Conservation (phyloP, 2,113 vertebrate species). For the Psephotus haematonotus region DNA sequence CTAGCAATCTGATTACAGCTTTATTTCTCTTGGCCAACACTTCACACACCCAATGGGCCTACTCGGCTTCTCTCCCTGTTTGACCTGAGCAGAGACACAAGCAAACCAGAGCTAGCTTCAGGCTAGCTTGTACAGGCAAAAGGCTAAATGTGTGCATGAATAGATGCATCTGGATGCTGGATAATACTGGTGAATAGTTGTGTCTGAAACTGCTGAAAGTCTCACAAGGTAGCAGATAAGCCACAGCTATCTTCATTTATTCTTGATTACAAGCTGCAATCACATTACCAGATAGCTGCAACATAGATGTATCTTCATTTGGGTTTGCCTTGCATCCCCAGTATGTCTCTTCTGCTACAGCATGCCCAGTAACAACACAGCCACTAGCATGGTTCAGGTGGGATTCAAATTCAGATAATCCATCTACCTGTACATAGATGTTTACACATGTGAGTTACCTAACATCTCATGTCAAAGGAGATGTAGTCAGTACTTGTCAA, state of each 20-base stretch:
- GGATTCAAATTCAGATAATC: background rate
- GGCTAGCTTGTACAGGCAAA: background rate
- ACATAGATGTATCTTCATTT: background rate
- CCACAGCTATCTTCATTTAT: background rate
- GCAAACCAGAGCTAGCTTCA: background rate
- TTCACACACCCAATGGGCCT: background rate
- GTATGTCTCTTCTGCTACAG: background rate
- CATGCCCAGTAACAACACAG: background rate
- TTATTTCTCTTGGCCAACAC: background rate
- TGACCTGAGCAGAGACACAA: background rate
- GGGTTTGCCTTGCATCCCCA: background rate
- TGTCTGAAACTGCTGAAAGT: background rate
- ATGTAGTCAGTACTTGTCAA: background rate
- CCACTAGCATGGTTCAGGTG: background rate
- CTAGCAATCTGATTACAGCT: background rate
- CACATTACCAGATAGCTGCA: background rate
- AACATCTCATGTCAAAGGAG: background rate
- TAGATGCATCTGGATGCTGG: background rate
- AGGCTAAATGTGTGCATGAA: background rate
- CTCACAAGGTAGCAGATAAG: background rate
- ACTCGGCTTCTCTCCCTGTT: background rate
- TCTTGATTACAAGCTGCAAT: background rate
- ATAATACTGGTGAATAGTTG: background rate
- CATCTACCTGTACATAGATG: background rate
- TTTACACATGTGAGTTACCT: fast-evolving